Conservation (phyloP, 23 tunicate genomes). For the Styela plicata region DNA sequence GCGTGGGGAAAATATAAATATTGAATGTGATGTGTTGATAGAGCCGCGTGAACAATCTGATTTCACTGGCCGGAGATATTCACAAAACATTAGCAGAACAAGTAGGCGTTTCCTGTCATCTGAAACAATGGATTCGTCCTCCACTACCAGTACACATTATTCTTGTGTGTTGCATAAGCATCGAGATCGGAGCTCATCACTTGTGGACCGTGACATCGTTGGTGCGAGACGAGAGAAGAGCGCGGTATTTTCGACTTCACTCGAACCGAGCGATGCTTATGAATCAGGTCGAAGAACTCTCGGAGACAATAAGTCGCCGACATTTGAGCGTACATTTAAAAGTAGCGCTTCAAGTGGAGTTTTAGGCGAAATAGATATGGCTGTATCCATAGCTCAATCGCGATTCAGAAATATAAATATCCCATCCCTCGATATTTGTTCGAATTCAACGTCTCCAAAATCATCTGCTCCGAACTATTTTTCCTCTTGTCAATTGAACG, state of each 20-base stretch:
- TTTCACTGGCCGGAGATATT: background rate
- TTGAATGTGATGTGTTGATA: background rate
- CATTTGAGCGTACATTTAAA: background rate
- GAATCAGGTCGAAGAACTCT: background rate
- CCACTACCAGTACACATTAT: background rate
- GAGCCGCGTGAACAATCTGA: background rate
- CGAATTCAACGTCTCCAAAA: background rate
- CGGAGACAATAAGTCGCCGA: background rate
- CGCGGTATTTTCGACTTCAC: background rate
- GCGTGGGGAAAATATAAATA: background rate
- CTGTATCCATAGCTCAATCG: conserved; percentile 23
- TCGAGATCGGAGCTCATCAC: background rate
- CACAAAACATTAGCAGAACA: background rate
- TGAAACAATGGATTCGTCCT: conserved; percentile 11
- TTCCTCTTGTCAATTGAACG: conserved; percentile 10
- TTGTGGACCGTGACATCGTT: background rate
- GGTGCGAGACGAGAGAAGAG: background rate
- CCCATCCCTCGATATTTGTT: background rate
- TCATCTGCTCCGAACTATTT: background rate
- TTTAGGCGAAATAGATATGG: conserved; percentile 17
- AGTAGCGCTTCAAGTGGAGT: background rate
- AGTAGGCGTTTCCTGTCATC: conserved; percentile 34
- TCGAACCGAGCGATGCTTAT: background rate
- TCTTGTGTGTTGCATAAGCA: background rate
- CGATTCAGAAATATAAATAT: background rate